Base-by-base conservation (phyloP, 2,888 invertebrate genomes). In the Laothoe populi region DNA sequence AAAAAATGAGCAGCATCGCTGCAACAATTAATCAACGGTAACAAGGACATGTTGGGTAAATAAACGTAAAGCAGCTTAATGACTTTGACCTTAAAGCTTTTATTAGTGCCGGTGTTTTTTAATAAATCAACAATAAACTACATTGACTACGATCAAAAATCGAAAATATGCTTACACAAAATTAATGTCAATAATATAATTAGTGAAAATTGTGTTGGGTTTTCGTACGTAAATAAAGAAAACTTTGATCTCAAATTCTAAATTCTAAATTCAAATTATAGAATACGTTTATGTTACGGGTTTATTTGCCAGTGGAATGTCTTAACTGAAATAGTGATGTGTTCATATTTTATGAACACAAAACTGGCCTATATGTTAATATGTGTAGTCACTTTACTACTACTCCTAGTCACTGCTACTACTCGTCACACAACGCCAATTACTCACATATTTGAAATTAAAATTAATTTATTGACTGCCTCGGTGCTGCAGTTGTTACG, bases 1-100 rank as follows among this genome's bases (percentile, higher is more conserved):
- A 53, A 53, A 53, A 23, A 31, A 19, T 11, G 53, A 19, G 23
- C 24, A 19, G 10, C 19, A 31, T 53, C 49, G 49, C 0, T 31
- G 31, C 49, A 31, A 4, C 35, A 31, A 53, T 53, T 53, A 53
- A 53, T 53, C 53, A 35, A 35, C 31, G 1, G 11, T 53, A 35
- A 53, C 53, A 53, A 53, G 53, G 53, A 53, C 53, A 35, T 10
- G 46, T 31, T 53, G 35, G 13, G 49, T 35, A 35, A 49, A 49
- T 49, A 49, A 53, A 53, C 19, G 31, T 35, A 53, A 53, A 19
- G 35, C 10, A 35, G 53, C 19, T 53, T 53, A 53, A 53, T 53
- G 19, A 21, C 35, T 53, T 35, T 19, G 35, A 19, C 19, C 35
- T 35, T 49, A 11, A 19, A 11, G 19, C 35, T 53, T 35, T 49